Percentiles rank a stretch among this genome's conserved stretches.
Conservation (phyloP, 2,888 invertebrate species). For the Tribolium freemani region DNA sequence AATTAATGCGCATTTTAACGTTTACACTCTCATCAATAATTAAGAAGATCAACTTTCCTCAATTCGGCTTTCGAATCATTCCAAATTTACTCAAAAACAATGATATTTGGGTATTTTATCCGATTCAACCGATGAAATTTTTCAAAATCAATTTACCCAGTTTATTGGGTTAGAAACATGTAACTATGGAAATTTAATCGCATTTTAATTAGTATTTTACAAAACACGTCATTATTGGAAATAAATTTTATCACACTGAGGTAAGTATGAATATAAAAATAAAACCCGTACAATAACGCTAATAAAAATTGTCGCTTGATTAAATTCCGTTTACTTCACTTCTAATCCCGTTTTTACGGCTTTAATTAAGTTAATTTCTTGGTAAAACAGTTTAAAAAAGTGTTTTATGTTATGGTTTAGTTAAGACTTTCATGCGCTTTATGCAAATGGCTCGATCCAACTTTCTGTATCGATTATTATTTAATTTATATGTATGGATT, state of each 20-base stretch:
- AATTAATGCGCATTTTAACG: background rate
- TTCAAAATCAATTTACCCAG: background rate
- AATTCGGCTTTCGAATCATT: too few species aligned
- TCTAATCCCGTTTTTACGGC: background rate
- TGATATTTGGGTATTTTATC: too few species aligned
- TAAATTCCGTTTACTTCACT: background rate
- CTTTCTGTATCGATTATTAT: background rate
- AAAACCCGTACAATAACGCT: background rate
- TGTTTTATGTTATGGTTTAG: background rate
- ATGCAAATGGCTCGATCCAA: background rate
- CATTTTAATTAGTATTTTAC: background rate
- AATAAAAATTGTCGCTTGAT: constrained; percentile 1
- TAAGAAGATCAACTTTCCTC: background rate
- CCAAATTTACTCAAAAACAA: too few species aligned
- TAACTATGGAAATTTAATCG: background rate
- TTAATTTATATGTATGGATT: background rate
- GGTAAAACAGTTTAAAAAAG: background rate
- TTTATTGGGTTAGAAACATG: background rate
- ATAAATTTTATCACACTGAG: too few species aligned
- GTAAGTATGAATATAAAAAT: too few species aligned
- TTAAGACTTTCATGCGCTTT: background rate
- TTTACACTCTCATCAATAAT: background rate
- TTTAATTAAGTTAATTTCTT: background rate
- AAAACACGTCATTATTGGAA: background rate
- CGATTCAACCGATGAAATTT: background rate